Evolutionary conservation across 1,140 invertebrate species (phyloP).

Genomic region (Lordiphosa clarofinis): DNA sequence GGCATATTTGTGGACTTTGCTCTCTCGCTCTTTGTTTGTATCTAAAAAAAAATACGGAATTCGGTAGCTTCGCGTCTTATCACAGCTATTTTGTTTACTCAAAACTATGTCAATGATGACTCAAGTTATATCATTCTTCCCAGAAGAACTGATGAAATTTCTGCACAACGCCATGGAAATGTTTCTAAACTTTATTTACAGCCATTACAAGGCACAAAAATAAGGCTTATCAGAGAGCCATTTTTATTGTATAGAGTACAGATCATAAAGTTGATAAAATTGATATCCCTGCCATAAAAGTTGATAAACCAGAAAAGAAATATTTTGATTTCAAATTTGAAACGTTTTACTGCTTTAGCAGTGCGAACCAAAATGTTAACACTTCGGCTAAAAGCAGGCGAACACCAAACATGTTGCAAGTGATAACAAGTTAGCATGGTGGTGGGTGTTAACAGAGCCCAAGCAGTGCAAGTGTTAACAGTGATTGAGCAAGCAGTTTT

Average conservation of each 20-base stretch:
- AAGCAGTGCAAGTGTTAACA: conserved; percentile 34
- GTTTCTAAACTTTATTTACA: conserved; percentile 4
- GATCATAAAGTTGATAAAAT: conserved; percentile 14
- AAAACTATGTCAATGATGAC: conserved; percentile 44
- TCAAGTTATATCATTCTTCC: conserved; percentile 24
- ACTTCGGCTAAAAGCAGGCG: not conserved
- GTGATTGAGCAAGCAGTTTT: conserved; percentile 7
- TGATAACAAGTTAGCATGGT: not conserved
- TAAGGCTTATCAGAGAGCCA: not conserved
- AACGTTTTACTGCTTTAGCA: too few species aligned
- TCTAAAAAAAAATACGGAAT: conserved; percentile 20
- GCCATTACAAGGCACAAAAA: conserved; percentile 9
- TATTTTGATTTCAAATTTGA: conserved; percentile 1
- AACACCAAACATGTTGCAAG: conserved; percentile 41
- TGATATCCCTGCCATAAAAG: conserved; percentile 1
- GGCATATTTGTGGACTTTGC: conserved; percentile 52
- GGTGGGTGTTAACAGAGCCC: not conserved
- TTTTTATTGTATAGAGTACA: not conserved
- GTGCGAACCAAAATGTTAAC: conserved; percentile 19
- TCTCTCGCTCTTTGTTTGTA: conserved; percentile 1
- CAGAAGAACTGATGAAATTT: conserved; percentile 17
- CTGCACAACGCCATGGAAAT: conserved; percentile 6
- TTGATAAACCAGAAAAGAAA: conserved; percentile 5
- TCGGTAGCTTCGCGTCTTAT: conserved; percentile 61
- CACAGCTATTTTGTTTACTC: conserved; percentile 57